Evolutionary conservation across 2,113 vertebrate genomes (phyloP).

Genomic region (Progne subis): DNA sequence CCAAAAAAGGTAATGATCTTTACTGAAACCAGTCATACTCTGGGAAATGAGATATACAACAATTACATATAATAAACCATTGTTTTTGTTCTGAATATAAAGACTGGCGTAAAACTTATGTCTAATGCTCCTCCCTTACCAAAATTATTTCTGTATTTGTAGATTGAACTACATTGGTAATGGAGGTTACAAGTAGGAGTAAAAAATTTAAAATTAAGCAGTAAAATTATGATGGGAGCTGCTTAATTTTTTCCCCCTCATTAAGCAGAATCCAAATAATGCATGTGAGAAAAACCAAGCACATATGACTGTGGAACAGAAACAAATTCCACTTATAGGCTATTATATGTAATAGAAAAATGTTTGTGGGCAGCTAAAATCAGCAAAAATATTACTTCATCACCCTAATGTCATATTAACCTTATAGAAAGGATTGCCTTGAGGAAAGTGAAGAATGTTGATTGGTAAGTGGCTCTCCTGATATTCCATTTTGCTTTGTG

Average conservation of each 20-base stretch:
- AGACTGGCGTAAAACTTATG: not conserved
- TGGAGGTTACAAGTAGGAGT: not conserved
- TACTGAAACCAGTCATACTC: not conserved
- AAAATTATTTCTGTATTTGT: not conserved
- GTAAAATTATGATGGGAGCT: not conserved
- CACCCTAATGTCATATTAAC: not conserved
- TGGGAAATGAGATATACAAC: not conserved
- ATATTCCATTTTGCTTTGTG: constrained; percentile 19
- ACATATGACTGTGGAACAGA: not conserved
- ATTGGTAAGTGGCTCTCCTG: not conserved
- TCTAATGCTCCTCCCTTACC: not conserved
- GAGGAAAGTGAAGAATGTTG: not conserved
- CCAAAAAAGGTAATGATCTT: not conserved
- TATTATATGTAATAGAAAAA: not conserved
- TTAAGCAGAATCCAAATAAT: not conserved
- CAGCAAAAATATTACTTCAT: not conserved
- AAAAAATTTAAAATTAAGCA: not conserved
- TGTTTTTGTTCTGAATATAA: not conserved
- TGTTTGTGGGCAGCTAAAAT: not conserved
- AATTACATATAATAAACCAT: not conserved
- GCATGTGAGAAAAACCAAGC: not conserved
- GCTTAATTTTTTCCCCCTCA: not conserved
- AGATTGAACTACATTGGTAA: not conserved
- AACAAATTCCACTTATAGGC: not conserved
- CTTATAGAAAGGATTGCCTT: not conserved